Evolutionary conservation across 2,797 vertebrate genomes (phyloP).

Genomic region (Danio jaintianensis): DNA sequence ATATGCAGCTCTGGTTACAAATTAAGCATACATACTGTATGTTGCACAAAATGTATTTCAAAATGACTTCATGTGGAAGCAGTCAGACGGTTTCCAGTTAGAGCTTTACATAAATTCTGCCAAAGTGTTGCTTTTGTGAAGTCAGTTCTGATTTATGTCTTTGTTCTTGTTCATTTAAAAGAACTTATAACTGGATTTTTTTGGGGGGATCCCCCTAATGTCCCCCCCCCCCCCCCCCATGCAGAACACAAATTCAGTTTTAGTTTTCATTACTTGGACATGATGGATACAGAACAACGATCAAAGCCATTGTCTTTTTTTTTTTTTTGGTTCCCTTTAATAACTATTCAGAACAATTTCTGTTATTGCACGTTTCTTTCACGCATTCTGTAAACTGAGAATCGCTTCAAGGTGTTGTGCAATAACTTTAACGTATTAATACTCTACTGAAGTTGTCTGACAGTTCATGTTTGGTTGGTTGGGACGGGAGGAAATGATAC

Average conservation of each 20-base stretch:
- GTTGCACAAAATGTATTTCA: slow-evolving; percentile 7
- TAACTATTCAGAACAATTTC: slow-evolving; percentile 50
- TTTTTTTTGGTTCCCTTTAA: slow-evolving; percentile 36
- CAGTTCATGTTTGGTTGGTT: slow-evolving; percentile 60
- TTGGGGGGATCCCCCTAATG: background rate
- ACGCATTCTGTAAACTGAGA: slow-evolving; percentile 65
- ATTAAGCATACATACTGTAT: background rate
- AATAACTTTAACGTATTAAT: slow-evolving; percentile 64
- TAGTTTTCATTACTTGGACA: slow-evolving; percentile 14
- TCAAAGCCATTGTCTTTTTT: slow-evolving; percentile 44
- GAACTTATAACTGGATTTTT: slow-evolving; percentile 26
- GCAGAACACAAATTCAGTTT: slow-evolving; percentile 9
- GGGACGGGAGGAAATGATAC: slow-evolving; percentile 60
- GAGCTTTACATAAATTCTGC: slow-evolving; percentile 78
- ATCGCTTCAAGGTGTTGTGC: slow-evolving; percentile 65
- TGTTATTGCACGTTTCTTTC: slow-evolving; percentile 59
- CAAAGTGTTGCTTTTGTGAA: slow-evolving; percentile 71
- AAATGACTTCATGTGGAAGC: slow-evolving; percentile 54
- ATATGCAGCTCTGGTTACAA: slow-evolving; percentile 21
- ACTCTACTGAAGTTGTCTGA: slow-evolving; percentile 66
- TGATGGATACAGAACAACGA: slow-evolving; percentile 1
- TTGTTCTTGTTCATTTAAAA: slow-evolving; percentile 50
- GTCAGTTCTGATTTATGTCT: slow-evolving; percentile 48
- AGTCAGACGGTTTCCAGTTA: slow-evolving; percentile 70
- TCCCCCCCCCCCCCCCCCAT: background rate